Base-by-base conservation (phyloP, 2,797 vertebrate species). In the Brachymystax lenok region DNA sequence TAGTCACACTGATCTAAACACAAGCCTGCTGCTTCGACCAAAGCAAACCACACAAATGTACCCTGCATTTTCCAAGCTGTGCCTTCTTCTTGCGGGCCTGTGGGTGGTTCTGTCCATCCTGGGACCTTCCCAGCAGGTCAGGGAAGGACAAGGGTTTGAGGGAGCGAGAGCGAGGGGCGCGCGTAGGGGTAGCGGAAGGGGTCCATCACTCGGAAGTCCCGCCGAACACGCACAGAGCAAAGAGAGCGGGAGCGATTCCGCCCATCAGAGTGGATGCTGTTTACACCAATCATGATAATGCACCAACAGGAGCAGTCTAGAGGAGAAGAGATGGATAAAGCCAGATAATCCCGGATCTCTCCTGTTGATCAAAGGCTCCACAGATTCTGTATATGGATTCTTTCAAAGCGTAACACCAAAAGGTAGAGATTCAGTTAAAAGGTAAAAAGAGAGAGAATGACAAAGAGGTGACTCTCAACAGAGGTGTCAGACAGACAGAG, bases 91-190 rank as follows among this genome's bases (percentile, higher is more conserved):
- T 95, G 87, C 95, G 95, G 88, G 87, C 94, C 89, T 96, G 96
- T 30, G 95, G 94, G 88, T 96, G 96, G 89, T 94, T 96, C 87
- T 94, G 93, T 8, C 88, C 88, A 0, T 95, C 94, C 88, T 94
- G 92, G 28, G 90, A 89, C 68, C 94, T 94, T 0, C 97, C 97
- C 87, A 99, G 96, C 85, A 98, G 93, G 88, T 99, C 97, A 0
- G 97, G 97, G 89, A 97, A 98, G 40, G 96, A 96, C 89, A 97
- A 93, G 1, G 97, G 97, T 83, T 97, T 97, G 84, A 98, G 95
- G 61, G 97, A 97, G 80, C 97, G 96, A 7, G 97, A 97, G 59
- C 97, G 96, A 17, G 96, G 97, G 13, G 97, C 94, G 87, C 96
- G 94, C n/a, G n/a, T n/a, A n/a, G 70, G 97, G 96, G 84, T 97